These are phyloP conservation scores for Panopea generosa DNA, from an alignment of 2,888 invertebrate species.

Conservation along the genomic window DNA sequence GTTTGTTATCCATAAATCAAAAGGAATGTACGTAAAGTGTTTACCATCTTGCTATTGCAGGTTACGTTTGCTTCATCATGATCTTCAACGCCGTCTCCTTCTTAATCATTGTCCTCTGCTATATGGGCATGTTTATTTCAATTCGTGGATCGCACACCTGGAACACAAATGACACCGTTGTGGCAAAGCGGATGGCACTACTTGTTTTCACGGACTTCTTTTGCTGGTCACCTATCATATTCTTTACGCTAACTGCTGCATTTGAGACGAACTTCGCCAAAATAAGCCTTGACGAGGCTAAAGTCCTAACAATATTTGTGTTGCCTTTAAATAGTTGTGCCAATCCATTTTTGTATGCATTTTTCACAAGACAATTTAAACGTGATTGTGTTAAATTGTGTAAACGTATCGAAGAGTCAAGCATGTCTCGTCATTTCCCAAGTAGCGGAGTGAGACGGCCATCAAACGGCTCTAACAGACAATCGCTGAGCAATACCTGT, in stretches of 20 bases:
- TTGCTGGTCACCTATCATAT: constrained; percentile 99
- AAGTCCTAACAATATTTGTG: constrained; percentile 97
- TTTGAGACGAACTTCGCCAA: constrained; percentile 92
- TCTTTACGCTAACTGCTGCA: constrained; percentile 96
- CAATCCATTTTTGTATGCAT: constrained; percentile 99
- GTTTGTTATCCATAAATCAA: no score
- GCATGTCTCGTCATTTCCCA: constrained; percentile 78
- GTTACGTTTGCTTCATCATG: constrained; percentile 83
- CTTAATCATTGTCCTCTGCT: constrained; percentile 97
- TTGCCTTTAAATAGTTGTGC: constrained; percentile 98
- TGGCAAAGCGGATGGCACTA: constrained; percentile 98
- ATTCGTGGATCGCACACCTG: constrained; percentile 97
- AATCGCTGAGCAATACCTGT: constrained; percentile 68
- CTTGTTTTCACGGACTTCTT: constrained; percentile 98
- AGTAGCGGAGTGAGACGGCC: constrained; percentile 72
- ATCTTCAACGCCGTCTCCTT: constrained; percentile 89
- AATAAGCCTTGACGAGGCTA: constrained; percentile 97
- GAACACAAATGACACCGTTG: constrained; percentile 98
- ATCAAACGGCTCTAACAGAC: constrained; percentile 67
- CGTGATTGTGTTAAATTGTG: constrained; percentile 98
- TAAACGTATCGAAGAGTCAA: constrained; percentile 94
- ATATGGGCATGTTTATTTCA: constrained; percentile 98
- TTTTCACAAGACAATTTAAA: constrained; percentile 98
- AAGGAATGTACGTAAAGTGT: no score
- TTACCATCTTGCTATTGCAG: no score